Base-by-base conservation (phyloP, 1,140 invertebrate genomes). In the Calycopis cecrops region DNA sequence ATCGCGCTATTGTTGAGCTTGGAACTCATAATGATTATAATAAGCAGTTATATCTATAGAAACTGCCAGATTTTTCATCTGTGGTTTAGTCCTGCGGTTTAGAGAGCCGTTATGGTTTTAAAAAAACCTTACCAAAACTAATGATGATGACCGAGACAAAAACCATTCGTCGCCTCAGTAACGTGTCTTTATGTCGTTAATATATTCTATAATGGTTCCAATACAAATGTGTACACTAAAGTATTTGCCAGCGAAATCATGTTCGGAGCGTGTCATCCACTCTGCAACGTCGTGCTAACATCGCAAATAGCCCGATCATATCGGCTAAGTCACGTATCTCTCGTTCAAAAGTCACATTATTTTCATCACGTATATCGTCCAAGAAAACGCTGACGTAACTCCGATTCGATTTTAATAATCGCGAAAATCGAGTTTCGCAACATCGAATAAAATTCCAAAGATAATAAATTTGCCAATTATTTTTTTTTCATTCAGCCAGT, bases 271-370 rank as follows among this genome's bases (percentile, higher is more conserved):
- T 56, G 62, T 35, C 35, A 42, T 57, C 28, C 42, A 59, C 53
- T 55, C 21, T 47, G 34, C 44, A 53, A 9, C 12, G 42, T 48
- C 54, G 47, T 58, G 56, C 52, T 38, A 52, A 60, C 51, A 35
- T 42, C 28, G 55, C 58, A 48, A 60, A 60, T 55, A 48, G 12
- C 48, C 9, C 14, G 54, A 61, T 61, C 14, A 58, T 55, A 21
- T 40, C 35, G 49, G 37, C 51, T 53, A 34, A 60, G 48, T 65
- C 62, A 65, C 62, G 62, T 64, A 57, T 52, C 40, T 58, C 35
- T 8, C 11, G 12, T 40, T 28, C 37, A 56, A 47, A 47, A 52
- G 48, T 52, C 34, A 35, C 21, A 40, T 48, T 48, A 48, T 28
- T 28, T 28, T 37, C 55, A 48, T 56, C 35, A 60, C 50, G 49